Base-by-base conservation (phyloP, 2,797 vertebrate genomes). In the Sebastes minor region DNA sequence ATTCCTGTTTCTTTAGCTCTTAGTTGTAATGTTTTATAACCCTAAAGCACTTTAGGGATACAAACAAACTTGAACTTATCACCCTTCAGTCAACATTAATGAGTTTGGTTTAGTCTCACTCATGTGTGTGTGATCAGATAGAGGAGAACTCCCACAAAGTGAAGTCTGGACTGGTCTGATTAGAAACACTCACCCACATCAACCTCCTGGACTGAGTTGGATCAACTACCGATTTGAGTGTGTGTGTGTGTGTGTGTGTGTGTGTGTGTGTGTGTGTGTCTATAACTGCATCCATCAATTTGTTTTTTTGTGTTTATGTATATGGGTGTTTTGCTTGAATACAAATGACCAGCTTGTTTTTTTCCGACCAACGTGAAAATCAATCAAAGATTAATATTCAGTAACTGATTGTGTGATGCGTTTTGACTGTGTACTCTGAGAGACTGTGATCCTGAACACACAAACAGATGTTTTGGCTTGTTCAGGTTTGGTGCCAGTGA, bases 401-500 rank as follows among this genome's bases (percentile, higher is more conserved):
- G 10, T 35, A 0, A 57, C 13, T 42, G 60, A 71, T 25, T 72
- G 12, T 8, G 1, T 76, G 32, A 57, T 49, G 14, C 56, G 72
- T 77, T 77, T 61, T 65, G n/a, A 32, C 32, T 78, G 66, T 65
- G 59, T 53, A 28, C 30, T 76, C 16, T 18, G 3, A 52, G 28
- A 60, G 11, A 25, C 18, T 42, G 32, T 18, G 32, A 38, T 68
- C n/a, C 5, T 4, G 42, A 82, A 22, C 56, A 65, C 68, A 53
- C 49, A 42, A 42, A 42, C 38, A 35, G 33, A 66, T 33, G 59
- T 75, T 81, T 61, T 64, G 67, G 63, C 81, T 56, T 28, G 67
- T 71, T 74, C 32, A 27, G 62, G 61, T 85, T 73, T 61, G 66
- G 57, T 84, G 85, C 83, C 85, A 78, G 84, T 83, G 75, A 89